These are phyloP conservation scores for Echinometra lucunter DNA, from an alignment of 53 echinoderm and acorn worm species.

Conservation along the genomic window DNA sequence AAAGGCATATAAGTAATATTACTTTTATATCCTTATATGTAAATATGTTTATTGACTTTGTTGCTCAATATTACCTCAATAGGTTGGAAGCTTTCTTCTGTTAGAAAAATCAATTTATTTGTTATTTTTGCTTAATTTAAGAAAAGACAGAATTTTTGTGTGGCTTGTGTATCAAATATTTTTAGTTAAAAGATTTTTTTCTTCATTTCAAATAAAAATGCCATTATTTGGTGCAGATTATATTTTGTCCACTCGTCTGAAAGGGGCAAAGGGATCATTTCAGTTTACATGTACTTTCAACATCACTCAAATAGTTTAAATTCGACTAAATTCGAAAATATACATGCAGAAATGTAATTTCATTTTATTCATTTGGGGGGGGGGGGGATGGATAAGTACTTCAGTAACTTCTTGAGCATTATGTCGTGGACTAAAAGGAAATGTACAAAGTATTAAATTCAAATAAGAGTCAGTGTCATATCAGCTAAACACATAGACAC, in stretches of 20 bases:
- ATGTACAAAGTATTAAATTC: no score
- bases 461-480: no score
- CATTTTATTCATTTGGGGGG: no score
- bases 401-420: no score
- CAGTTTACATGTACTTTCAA: no score
- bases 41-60: not conserved
- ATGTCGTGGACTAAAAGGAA: no score
- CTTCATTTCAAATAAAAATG: not conserved
- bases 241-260: not conserved
- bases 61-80: not conserved
- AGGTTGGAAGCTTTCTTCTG: not conserved
- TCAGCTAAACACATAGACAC: no score
- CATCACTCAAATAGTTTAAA: no score
- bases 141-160: not conserved
- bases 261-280: not conserved
- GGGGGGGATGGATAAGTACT: no score
- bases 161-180: not conserved
- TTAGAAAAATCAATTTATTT: not conserved
- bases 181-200: not conserved
- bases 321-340: no score
- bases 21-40: not conserved
- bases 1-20: not conserved
- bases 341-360: no score
- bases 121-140: not conserved
- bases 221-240: not conserved